These are phyloP conservation scores for Pongo abelii DNA, from an alignment of 2,113 vertebrate species.

Conservation along the genomic window DNA sequence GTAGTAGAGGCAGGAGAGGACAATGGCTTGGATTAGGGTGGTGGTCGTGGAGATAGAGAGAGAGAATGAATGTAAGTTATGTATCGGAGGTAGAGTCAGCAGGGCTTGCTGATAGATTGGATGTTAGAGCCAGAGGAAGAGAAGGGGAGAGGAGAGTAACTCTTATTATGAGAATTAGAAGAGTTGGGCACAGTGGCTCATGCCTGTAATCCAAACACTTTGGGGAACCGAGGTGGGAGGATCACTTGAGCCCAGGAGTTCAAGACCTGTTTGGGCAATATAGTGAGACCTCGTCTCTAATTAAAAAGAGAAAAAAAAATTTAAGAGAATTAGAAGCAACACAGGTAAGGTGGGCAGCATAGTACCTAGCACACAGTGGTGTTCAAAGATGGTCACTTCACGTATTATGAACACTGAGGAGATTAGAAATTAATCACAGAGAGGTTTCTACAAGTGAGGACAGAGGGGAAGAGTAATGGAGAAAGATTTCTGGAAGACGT, in stretches of 20 bases:
- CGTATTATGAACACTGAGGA: not conserved
- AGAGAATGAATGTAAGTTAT: not conserved
- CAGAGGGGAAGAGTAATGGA: not conserved
- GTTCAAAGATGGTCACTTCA: not conserved
- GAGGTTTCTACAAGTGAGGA: not conserved
- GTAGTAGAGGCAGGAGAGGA: not conserved
- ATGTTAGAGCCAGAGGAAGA: not conserved
- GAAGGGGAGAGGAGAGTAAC: accelerated
- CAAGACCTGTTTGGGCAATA: too few relatives aligned
- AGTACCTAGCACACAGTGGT: not conserved
- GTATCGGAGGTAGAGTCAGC: not conserved
- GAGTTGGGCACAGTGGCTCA: too few relatives aligned
- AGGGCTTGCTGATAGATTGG: too few relatives aligned
- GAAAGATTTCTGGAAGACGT: not conserved
- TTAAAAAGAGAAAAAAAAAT: not conserved
- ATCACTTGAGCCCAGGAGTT: too few relatives aligned
- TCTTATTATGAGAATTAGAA: not conserved
- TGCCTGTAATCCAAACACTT: too few relatives aligned
- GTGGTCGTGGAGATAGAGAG: not conserved
- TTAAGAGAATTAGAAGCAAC: not conserved
- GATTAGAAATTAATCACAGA: not conserved
- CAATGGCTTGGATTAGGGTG: not conserved
- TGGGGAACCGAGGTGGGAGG: too few relatives aligned
- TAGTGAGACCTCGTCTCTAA: too few relatives aligned
- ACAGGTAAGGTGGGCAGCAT: accelerated